Evolutionary conservation across 2,113 vertebrate species (phyloP).

Genomic region (Nycticorax nycticorax): DNA sequence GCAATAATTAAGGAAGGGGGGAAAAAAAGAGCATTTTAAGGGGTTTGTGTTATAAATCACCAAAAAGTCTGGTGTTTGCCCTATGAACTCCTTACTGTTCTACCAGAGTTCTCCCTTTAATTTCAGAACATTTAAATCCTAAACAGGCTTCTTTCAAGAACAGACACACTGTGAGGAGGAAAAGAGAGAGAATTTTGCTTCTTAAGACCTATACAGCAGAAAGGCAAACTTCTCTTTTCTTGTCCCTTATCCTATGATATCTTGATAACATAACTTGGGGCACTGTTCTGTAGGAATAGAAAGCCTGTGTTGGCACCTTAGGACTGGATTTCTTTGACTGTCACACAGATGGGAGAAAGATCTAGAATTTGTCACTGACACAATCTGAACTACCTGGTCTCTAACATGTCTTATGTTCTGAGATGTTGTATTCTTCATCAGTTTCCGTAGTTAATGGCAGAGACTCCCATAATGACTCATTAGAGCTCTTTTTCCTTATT

Average conservation of each 20-base stretch:
- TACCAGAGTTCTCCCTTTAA: not conserved
- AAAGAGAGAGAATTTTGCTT: not conserved
- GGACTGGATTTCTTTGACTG: not conserved
- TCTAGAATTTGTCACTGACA: not conserved
- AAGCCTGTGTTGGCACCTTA: not conserved
- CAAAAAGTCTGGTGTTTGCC: not conserved
- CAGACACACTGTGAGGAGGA: rapidly evolving
- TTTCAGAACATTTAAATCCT: not conserved
- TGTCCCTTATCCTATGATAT: rapidly evolving
- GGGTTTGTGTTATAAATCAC: not conserved
- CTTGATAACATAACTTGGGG: not conserved
- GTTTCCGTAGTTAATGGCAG: not conserved
- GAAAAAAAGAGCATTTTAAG: not conserved
- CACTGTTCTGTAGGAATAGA: not conserved
- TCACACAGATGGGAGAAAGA: not conserved
- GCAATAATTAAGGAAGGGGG: not conserved
- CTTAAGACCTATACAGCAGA: not conserved
- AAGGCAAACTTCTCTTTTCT: not conserved
- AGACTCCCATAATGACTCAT: not conserved
- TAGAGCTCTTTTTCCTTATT: not conserved
- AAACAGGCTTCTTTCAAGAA: not conserved
- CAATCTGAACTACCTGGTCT: not conserved
- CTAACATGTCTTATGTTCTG: not conserved
- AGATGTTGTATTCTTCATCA: not conserved
- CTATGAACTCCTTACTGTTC: not conserved